phyloP scores from a whole-genome alignment of 2,113 vertebrate genomes.

The Eulacestoma nigropectus region DNA sequence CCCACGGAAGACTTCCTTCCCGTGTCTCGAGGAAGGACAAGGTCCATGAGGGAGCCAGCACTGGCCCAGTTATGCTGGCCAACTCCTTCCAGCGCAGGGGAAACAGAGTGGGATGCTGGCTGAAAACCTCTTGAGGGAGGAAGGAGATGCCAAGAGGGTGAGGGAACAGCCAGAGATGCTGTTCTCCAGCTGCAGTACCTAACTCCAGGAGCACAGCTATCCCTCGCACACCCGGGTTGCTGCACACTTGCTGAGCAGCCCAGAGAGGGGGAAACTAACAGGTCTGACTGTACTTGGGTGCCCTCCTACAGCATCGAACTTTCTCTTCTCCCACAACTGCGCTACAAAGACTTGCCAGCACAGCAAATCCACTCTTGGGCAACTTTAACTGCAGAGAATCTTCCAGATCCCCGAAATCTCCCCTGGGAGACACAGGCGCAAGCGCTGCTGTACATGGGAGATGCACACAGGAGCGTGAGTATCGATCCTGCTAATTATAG shows the following conservation, averaged over 20 bases:
- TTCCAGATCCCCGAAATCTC: background rate
- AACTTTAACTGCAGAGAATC: background rate
- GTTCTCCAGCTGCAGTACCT: rapidly evolving
- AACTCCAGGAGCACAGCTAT: background rate
- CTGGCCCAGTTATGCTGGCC: background rate
- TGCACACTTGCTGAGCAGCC: rapidly evolving
- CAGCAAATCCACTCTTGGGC: background rate
- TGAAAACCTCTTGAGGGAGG: background rate
- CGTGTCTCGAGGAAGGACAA: rapidly evolving
- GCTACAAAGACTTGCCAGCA: background rate
- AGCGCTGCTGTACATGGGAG: background rate
- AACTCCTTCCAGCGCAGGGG: background rate
- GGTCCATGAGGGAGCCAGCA: rapidly evolving
- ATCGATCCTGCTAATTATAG: constrained; percentile 32
- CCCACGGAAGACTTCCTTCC: background rate
- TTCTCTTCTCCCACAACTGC: background rate
- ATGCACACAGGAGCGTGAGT: background rate
- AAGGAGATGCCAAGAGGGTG: background rate
- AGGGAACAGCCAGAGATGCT: background rate
- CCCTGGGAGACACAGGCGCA: background rate
- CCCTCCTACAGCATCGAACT: rapidly evolving
- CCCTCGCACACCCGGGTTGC: rapidly evolving
- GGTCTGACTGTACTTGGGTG: no score
- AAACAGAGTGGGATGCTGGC: background rate
- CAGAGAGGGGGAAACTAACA: no score